Base-by-base conservation (phyloP, 2,113 vertebrate genomes). In the Collichthys lucidus region DNA sequence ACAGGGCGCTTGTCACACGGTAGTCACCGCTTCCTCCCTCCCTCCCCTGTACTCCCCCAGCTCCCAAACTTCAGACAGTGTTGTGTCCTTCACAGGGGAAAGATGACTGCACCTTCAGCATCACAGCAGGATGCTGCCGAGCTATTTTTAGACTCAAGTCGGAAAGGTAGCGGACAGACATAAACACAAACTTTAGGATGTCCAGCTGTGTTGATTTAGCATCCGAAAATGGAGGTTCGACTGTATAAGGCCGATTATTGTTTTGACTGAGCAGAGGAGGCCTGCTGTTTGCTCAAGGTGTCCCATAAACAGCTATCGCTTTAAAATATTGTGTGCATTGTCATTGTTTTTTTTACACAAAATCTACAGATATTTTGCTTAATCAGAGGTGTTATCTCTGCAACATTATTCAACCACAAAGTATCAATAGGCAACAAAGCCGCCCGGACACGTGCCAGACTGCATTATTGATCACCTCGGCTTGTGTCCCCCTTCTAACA, bases 1-100 rank as follows among this genome's bases (percentile, higher is more conserved):
- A 94, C 92, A 87, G 86, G 87, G 90, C 82, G 90, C 91, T 94
- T 93, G 94, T 95, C 94, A 94, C 94, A 94, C 92, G 90, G 93
- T 94, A 95, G 94, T 94, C 94, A 94, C 86, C 10, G 70, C 89
- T 94, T 94, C 94, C 93, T 92, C 85, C 78, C 88, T 49, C 76
- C 76, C 68, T 35, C 74, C 77, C 80, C 70, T 46, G 5, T 68
- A n/a, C 56, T 57, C 62, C 67, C 70, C 77, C 82, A 42, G 83
- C 81, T 86, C 74, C 79, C 77, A 85, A 93, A 93, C 93, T 92
- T 93, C 91, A 93, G 91, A 92, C 92, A 91, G 82, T 93, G 91
- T 88, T 93, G 88, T 94, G 90, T 94, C 91, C 91, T 91, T 95
- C 90, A 81, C 85, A 88, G 82, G 85, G 92, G 90, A 93, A 93